A percentile compares a stretch with the other conserved stretches of the same genome.
These are phyloP conservation scores for Drosophila chauvacae DNA, from an alignment of 1,140 invertebrate genomes.

Conservation along the genomic window DNA sequence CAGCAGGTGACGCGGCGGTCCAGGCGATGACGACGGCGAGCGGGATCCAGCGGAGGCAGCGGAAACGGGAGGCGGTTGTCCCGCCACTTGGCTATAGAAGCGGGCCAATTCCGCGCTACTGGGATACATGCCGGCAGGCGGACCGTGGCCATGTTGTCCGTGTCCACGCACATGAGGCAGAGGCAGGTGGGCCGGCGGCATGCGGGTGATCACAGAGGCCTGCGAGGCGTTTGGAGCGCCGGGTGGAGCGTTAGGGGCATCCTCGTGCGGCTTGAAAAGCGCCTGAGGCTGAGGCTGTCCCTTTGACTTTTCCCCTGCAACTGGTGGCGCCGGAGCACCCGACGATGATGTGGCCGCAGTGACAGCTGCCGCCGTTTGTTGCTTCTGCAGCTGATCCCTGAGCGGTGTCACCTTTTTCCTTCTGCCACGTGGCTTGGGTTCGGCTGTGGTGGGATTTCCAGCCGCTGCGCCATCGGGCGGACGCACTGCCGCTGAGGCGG, in stretches of 20 bases:
- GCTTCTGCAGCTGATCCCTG: conserved; percentile 74
- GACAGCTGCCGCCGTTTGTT: conserved; percentile 80
- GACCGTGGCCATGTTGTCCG: conserved; percentile 29
- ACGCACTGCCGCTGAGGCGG: conserved; percentile 47
- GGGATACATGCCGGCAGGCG: conserved; percentile 57
- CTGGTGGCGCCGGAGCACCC: not conserved
- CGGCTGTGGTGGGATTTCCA: conserved; percentile 1
- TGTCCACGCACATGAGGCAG: conserved; percentile 50
- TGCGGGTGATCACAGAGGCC: conserved; percentile 88
- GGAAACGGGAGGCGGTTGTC: conserved; percentile 45
- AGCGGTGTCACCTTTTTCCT: conserved; percentile 81
- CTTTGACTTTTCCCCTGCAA: conserved; percentile 46
- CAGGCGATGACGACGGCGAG: conserved; percentile 43
- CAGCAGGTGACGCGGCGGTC: conserved; percentile 52
- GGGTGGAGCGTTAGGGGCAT: conserved; percentile 66
- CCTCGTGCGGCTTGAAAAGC: conserved; percentile 83
- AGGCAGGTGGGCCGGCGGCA: conserved; percentile 86
- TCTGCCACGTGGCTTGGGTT: conserved; percentile 71
- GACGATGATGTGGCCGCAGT: conserved; percentile 62
- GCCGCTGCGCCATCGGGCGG: conserved; percentile 14
- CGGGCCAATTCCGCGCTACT: conserved; percentile 65
- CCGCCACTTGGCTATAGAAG: conserved; percentile 48
- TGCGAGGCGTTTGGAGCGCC: conserved; percentile 77
- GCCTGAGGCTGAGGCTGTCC: conserved; percentile 1
- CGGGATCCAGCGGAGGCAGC: conserved; percentile 25